Evolutionary conservation across 1,140 invertebrate genomes (phyloP).

Genomic region (Ceratosolen fusciceps): DNA sequence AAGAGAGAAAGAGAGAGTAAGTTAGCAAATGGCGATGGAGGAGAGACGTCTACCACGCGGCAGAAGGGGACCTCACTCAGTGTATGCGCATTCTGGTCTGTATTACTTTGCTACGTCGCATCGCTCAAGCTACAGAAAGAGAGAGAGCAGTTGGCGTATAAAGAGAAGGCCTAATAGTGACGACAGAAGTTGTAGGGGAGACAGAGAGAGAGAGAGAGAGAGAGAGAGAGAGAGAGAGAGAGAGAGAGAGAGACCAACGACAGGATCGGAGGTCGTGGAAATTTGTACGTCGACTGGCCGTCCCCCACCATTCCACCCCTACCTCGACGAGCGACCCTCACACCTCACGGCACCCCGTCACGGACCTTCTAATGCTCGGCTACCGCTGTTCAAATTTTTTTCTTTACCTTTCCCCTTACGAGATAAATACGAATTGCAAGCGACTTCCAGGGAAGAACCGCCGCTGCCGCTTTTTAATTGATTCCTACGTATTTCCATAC

Average conservation of each 20-base stretch:
- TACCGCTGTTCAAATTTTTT: background rate
- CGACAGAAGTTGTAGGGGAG: no score
- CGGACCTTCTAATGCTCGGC: background rate
- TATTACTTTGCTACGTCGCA: no score
- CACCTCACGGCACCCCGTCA: background rate
- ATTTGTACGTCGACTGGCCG: conserved; percentile 12
- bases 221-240: conserved; percentile 11
- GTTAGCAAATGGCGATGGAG: background rate
- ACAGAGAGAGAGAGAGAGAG: background rate
- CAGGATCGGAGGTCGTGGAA: conserved; percentile 39
- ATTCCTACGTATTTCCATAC: background rate
- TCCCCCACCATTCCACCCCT: background rate
- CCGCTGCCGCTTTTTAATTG: conserved; percentile 21
- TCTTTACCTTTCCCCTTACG: background rate
- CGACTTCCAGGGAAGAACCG: background rate
- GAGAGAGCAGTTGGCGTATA: background rate
- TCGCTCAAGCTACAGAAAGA: background rate
- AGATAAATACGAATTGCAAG: background rate
- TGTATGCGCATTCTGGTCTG: no score
- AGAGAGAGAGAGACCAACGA: conserved; percentile 10
- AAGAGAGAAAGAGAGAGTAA: background rate
- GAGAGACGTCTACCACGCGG: background rate
- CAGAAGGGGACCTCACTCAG: background rate
- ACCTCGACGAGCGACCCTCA: no score
- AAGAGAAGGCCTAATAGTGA: background rate